Evolutionary conservation across 1,140 invertebrate genomes (phyloP).

Genomic region (Tetranychus cinnabarinus): DNA sequence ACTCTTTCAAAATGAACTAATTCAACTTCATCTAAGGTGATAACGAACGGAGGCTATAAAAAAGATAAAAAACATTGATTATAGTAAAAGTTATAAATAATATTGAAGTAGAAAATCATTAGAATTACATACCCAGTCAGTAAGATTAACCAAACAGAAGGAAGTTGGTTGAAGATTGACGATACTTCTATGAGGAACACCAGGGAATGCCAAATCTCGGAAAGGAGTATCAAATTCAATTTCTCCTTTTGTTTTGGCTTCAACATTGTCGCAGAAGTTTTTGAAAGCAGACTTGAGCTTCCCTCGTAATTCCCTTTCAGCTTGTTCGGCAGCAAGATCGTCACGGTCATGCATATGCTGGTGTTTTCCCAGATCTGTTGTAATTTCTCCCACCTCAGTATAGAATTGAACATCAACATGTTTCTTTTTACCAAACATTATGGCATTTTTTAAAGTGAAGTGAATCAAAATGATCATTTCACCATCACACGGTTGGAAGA

Average conservation of each 20-base stretch:
- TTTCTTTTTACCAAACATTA: slow-evolving; percentile 98
- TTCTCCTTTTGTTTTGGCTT: slow-evolving; percentile 80
- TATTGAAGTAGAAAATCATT: slow-evolving; percentile 4
- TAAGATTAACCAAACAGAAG: slow-evolving; percentile 83
- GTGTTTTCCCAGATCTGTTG: slow-evolving; percentile 95
- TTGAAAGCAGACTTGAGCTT: slow-evolving; percentile 94
- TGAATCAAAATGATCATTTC: slow-evolving; percentile 99
- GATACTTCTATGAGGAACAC: slow-evolving; percentile 88
- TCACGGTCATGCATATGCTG: slow-evolving; percentile 99
- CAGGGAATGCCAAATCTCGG: slow-evolving; percentile 86
- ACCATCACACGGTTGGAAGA: slow-evolving; percentile 97
- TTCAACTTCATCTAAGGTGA: slow-evolving; percentile 89
- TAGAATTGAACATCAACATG: slow-evolving; percentile 98
- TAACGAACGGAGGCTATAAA: slow-evolving; percentile 66
- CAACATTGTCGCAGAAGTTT: slow-evolving; percentile 93
- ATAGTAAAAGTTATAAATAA: slow-evolving; percentile 2
- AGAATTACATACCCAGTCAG: slow-evolving; percentile 53
- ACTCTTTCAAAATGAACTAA: slow-evolving; percentile 97
- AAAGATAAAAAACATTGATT: slow-evolving; percentile 23
- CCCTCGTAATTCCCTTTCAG: slow-evolving; percentile 81
- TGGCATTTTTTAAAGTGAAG: slow-evolving; percentile 95
- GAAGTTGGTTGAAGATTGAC: slow-evolving; percentile 90
- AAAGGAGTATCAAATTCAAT: slow-evolving; percentile 98
- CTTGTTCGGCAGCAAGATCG: slow-evolving; percentile 92
- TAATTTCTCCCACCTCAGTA: slow-evolving; percentile 98